Percentiles rank a stretch among this genome's conserved stretches.
phyloP scores from a whole-genome alignment of 2,797 vertebrate genomes.

The Platalea minor region DNA sequence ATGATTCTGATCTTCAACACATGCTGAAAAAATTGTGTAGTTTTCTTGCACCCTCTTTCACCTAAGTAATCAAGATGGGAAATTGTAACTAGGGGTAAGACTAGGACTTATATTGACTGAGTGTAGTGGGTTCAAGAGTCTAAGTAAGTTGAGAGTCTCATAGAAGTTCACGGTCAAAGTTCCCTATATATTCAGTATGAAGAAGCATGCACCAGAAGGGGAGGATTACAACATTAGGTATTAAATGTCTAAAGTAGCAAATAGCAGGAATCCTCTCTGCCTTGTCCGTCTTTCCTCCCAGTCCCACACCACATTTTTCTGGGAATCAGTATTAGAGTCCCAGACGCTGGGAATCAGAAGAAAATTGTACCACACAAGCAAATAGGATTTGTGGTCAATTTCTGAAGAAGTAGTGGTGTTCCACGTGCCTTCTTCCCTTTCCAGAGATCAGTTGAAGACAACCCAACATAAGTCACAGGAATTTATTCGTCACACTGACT shows the following conservation, averaged over 20 bases:
- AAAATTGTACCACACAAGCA: not conserved
- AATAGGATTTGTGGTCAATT: not conserved
- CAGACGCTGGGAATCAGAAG: not conserved
- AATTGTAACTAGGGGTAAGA: rapidly evolving
- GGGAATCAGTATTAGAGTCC: not conserved
- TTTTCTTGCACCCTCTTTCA: not conserved
- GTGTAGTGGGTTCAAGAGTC: not conserved
- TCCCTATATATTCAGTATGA: not conserved
- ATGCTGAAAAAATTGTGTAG: rapidly evolving
- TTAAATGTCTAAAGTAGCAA: not conserved
- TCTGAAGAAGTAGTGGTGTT: not conserved
- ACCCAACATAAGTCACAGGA: not conserved
- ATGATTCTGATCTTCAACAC: not conserved
- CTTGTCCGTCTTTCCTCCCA: not conserved
- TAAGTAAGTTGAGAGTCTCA: not conserved
- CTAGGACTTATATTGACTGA: not conserved
- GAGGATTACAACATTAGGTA: not conserved
- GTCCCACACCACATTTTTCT: not conserved
- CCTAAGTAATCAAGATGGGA: not conserved
- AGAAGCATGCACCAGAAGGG: not conserved
- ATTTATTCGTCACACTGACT: not conserved
- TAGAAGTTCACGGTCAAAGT: not conserved
- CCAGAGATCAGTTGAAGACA: not conserved
- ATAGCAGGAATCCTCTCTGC: not conserved
- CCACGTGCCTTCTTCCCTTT: not conserved